A percentile compares a stretch with the other conserved stretches of the same genome.
Conservation (phyloP, 2,113 vertebrate species). For the Oncorhynchus clarkii region DNA sequence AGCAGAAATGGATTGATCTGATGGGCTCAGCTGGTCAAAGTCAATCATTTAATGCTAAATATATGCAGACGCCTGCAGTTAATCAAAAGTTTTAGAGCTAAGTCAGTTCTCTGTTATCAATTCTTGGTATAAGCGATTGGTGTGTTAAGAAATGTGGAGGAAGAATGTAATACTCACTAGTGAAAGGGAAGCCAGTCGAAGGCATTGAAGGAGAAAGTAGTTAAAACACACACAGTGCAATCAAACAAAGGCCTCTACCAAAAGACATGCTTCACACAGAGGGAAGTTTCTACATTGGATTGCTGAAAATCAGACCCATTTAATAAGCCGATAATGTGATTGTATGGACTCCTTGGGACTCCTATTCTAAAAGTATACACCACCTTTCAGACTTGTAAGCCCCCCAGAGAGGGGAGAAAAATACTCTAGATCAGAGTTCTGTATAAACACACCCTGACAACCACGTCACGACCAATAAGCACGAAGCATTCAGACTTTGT, state of each 20-base stretch:
- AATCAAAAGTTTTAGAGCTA: background rate
- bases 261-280: constrained; percentile 52
- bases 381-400: constrained; percentile 68
- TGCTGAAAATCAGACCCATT: constrained; percentile 19
- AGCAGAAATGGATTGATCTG: background rate
- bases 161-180: constrained; percentile 85
- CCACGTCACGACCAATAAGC: constrained; percentile 31
- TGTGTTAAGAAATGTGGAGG: constrained; percentile 15
- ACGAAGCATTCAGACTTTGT: constrained; percentile 41
- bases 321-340: constrained; percentile 20
- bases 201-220: constrained; percentile 88
- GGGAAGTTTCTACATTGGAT: constrained; percentile 1
- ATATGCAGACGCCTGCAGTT: background rate
- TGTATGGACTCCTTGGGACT: constrained; percentile 26
- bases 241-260: constrained; percentile 48
- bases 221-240: constrained; percentile 60
- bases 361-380: constrained; percentile 59
- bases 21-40: background rate
- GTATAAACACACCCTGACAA: constrained; percentile 13
- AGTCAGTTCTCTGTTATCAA: background rate
- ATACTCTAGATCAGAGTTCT: constrained; percentile 16
- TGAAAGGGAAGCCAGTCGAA: constrained; percentile 83
- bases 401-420: constrained; percentile 27
- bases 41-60: background rate
- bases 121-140: background rate